Base-by-base conservation (phyloP, 2,797 vertebrate species). In the Neostethus bicornis region DNA sequence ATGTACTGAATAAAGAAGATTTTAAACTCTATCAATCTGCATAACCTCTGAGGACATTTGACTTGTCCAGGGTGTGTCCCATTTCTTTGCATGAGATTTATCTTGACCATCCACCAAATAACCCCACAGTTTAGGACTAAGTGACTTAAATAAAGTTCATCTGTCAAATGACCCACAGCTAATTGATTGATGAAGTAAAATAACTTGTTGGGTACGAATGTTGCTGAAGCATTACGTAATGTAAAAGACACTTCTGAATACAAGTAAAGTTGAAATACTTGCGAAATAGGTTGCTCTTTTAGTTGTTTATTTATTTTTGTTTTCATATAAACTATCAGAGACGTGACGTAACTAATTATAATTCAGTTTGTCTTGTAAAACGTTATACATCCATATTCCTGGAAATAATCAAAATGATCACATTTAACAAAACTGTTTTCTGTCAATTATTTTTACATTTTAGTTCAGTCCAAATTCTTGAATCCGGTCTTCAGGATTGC, bases 391-490 rank as follows among this genome's bases (percentile, higher is more conserved):
- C 1, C 7, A 17, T 2, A 43, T n/a, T 2, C 20, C 19, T 37
- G 45, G 1, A 1, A 17, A 48, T 21, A 3, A 26, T 34, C 2
- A 19, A 34, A 57, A 7, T 0, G 3, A 2, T 44, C 12, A 23
- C 4, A 10, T n/a, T 28, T 13, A 16, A 24, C 13, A 13, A 39
- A 14, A 28, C 7, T 4, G 42, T 4, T 6, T 28, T 32, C 32
- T 32, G 17, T 35, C 16, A 42, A 4, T 17, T 23, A 47, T 24
- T 25, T 41, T 25, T 32, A 12, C 31, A 19, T 51, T 42, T 20
- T 10, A 73, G 26, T 64, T 73, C 13, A 16, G 64, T 80, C 62
- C 67, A 83, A 89, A 87, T 85, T 87, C 75, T 67, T 68, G 42
- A 45, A 34, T 31, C 26, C 43, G 62, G 61, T 66, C 43, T 47